A percentile compares a stretch with the other conserved stretches of the same genome.
These are phyloP conservation scores for Myioborus miniatus DNA, from an alignment of 2,797 vertebrate species.

Conservation along the genomic window DNA sequence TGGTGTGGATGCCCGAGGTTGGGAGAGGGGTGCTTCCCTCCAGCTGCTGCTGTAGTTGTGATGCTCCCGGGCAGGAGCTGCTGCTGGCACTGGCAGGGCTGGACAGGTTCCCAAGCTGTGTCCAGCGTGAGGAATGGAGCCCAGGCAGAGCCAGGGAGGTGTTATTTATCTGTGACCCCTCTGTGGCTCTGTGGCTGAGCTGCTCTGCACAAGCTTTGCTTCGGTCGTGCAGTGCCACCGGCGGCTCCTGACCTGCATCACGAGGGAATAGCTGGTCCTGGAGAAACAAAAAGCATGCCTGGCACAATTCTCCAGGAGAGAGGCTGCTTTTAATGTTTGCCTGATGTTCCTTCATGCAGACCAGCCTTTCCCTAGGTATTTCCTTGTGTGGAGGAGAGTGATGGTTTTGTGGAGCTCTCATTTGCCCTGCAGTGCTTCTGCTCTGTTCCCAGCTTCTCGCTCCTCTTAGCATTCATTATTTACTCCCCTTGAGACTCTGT, in stretches of 20 bases:
- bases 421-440: slow-evolving; percentile 34
- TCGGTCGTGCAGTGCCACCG: fast-evolving
- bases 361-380: neutral
- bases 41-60: fast-evolving
- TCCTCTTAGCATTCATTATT: slow-evolving; percentile 55
- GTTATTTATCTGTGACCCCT: fast-evolving
- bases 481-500: slow-evolving; percentile 31
- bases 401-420: slow-evolving; percentile 11
- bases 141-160: neutral
- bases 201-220: neutral
- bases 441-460: slow-evolving; percentile 25
- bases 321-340: neutral
- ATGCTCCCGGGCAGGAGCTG: neutral
- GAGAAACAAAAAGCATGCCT: neutral
- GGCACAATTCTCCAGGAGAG: neutral
- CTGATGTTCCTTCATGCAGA: slow-evolving; percentile 4
- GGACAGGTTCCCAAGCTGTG: neutral
- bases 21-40: neutral
- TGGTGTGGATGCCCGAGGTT: neutral
- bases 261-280: neutral
- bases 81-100: neutral
- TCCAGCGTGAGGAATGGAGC: fast-evolving
- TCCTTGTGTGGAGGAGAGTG: neutral
- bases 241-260: neutral
- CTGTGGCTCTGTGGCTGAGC: neutral